A percentile compares a stretch with the other conserved stretches of the same genome.
These are phyloP conservation scores for Mactra quadrangularis DNA, from an alignment of 1,140 invertebrate genomes.

Conservation along the genomic window DNA sequence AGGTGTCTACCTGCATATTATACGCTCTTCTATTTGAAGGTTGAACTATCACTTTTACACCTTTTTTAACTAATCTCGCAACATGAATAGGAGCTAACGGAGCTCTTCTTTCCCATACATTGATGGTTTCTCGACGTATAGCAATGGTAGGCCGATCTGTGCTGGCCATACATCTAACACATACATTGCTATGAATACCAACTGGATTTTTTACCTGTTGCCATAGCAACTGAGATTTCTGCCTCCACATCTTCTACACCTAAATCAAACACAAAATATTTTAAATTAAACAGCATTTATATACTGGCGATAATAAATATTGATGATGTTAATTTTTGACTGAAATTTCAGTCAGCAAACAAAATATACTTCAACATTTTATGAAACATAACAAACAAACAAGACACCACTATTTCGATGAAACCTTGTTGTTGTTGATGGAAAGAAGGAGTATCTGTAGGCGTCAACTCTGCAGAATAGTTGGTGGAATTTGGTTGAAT, in stretches of 20 bases:
- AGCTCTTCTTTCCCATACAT: slow-evolving; percentile 98
- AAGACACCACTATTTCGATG: too few species aligned
- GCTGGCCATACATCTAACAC: slow-evolving; percentile 43
- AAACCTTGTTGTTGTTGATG: too few species aligned
- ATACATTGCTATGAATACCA: slow-evolving; percentile 24
- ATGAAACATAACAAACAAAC: too few species aligned
- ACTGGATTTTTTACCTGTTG: slow-evolving; percentile 40
- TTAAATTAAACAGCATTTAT: neutral
- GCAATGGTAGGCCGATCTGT: slow-evolving; percentile 75
- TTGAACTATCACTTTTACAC: slow-evolving; percentile 98
- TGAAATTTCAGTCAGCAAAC: neutral
- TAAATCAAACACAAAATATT: neutral
- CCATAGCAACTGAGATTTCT: slow-evolving; percentile 60
- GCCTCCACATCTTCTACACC: slow-evolving; percentile 63
- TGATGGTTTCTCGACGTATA: slow-evolving; percentile 94
- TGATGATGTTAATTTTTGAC: neutral
- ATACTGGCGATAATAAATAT: neutral
- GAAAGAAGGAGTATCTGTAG: too few species aligned
- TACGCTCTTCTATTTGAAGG: slow-evolving; percentile 98
- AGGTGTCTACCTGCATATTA: slow-evolving; percentile 93
- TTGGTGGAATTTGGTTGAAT: too few species aligned
- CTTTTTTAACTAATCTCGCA: slow-evolving; percentile 90
- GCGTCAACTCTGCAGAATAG: too few species aligned
- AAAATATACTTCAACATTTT: too few species aligned
- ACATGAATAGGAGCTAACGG: slow-evolving; percentile 97